phyloP scores from a whole-genome alignment of 92 coral and sea anemone species.

The Desmophyllum pertusum region DNA sequence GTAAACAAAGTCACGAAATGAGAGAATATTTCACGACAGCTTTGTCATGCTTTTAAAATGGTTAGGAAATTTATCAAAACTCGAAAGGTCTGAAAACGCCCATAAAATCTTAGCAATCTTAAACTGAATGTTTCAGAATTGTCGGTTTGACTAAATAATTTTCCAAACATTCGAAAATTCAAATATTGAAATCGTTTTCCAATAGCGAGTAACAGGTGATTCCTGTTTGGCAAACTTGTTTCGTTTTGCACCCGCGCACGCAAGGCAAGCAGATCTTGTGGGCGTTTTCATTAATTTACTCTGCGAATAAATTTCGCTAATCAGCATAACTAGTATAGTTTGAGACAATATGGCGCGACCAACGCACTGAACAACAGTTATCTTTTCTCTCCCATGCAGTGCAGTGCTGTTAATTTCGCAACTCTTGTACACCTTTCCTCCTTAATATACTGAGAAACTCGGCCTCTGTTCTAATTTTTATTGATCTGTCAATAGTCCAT shows the following conservation, averaged over 20 bases:
- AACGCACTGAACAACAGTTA: neutral
- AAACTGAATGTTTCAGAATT: neutral
- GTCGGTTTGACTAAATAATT: neutral
- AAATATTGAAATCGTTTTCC: neutral
- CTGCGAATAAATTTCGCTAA: neutral
- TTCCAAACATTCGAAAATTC: neutral
- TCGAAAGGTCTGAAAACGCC: neutral
- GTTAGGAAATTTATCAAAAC: neutral
- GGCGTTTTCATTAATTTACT: no score
- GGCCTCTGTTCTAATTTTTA: no score
- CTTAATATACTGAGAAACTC: no score
- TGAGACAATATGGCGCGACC: neutral
- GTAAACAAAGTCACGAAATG: neutral
- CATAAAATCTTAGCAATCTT: no score
- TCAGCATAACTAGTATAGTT: neutral
- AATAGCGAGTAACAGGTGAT: neutral
- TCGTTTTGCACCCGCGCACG: neutral
- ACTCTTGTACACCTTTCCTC: neutral
- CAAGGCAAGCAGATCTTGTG: neutral
- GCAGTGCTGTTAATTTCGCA: neutral
- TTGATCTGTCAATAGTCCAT: neutral
- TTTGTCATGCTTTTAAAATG: neutral
- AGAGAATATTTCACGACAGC: neutral
- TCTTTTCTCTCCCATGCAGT: neutral
- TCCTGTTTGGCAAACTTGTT: neutral